Base-by-base conservation (phyloP, 2,113 vertebrate species). In the Halichoerus grypus region DNA sequence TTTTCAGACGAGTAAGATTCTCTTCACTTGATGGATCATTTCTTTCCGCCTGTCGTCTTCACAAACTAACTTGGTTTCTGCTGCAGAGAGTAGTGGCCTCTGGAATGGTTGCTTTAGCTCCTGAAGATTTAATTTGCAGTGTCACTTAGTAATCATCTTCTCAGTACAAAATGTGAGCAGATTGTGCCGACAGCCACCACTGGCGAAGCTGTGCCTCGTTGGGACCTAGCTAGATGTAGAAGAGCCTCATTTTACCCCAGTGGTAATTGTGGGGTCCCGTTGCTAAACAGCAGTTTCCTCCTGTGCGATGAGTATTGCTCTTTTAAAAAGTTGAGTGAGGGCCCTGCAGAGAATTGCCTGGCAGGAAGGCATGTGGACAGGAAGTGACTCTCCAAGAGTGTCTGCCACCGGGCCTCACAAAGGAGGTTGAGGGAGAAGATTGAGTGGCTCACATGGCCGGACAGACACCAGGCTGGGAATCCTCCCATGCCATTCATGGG, bases 371-470 rank as follows among this genome's bases (percentile, higher is more conserved):
- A 0, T 13, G n/a, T 10, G 21, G 4, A 9, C 46, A 19, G 51
- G 33, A 28, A 1, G 24, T 1, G 39, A 5, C 81, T 53, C 36
- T 15, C 42, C 13, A 0, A 11, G 39, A 33, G 28, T 2, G 4
- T 57, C 16, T n/a, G 26, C 21, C 5, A 0, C n/a, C 10, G 0
- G 19, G 67, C 28, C 67, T 49, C 36, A 0, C 31, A 1, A 31
- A 13, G 71, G 11, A 9, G 22, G n/a, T 33, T n/a, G 7, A 8
- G 57, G 31, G 82, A 49, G 71, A 9, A 15, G 94, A 19, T 0
- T 1, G 46, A 65, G 55, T 1, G 0, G 46, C 42, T n/a, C 7
- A 0, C 2, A 6, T 7, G 91, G 53, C 36, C 51, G 24, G 46
- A 18, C 1, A 28, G 3, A 9, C 28, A 7, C 12, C 51, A 3